Conservation (phyloP, 2,888 invertebrate species). For the Eupithecia dodoneata region DNA sequence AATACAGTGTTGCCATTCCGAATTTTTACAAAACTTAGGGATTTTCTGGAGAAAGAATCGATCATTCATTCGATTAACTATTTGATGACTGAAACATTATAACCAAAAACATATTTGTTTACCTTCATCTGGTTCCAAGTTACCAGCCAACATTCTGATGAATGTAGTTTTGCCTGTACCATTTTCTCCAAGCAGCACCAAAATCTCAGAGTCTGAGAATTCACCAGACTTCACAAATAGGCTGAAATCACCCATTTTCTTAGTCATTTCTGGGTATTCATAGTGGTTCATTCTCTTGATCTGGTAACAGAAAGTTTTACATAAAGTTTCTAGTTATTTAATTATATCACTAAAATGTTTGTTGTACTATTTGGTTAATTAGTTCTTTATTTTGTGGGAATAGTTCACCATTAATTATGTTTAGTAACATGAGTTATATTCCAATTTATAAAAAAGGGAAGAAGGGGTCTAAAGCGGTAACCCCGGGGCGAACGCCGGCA, state of each 20-base stretch:
- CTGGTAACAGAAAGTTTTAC: slow-evolving; percentile 53
- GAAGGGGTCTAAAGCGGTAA: background rate
- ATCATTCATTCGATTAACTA: slow-evolving; percentile 5
- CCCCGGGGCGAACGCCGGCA: too few species aligned
- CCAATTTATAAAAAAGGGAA: background rate
- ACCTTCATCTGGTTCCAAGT: slow-evolving; percentile 94
- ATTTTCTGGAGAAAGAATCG: slow-evolving; percentile 20
- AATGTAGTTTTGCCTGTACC: slow-evolving; percentile 99
- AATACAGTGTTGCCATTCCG: slow-evolving; percentile 57
- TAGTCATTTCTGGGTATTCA: slow-evolving; percentile 96
- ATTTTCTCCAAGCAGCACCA: slow-evolving; percentile 98
- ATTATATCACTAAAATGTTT: background rate
- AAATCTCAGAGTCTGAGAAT: slow-evolving; percentile 99
- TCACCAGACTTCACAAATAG: slow-evolving; percentile 94
- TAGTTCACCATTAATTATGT: too few species aligned
- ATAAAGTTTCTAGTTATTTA: background rate
- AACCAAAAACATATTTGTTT: slow-evolving; percentile 45
- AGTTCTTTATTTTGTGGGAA: background rate
- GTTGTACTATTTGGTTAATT: background rate
- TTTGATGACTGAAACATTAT: background rate
- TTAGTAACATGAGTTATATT: background rate
- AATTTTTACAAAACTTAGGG: slow-evolving; percentile 25
- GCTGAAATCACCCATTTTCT: slow-evolving; percentile 91
- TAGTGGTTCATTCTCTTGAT: slow-evolving; percentile 98
- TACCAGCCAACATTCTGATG: slow-evolving; percentile 98